Base-by-base conservation (phyloP, 1,140 invertebrate genomes). In the Cepaea nemoralis region DNA sequence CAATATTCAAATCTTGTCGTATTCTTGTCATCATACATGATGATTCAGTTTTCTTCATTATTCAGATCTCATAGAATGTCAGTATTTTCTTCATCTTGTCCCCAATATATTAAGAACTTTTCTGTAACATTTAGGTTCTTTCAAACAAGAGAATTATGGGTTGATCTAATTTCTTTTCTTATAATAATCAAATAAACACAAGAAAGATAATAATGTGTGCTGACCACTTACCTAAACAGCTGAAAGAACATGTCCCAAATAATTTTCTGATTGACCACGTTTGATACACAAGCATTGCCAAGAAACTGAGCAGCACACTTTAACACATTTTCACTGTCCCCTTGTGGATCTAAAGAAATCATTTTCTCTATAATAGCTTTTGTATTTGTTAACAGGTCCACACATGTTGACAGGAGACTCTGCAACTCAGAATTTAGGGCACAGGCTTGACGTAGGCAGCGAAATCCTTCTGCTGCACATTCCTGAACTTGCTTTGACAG, bases 181-280 rank as follows among this genome's bases (percentile, higher is more conserved):
- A n/a, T n/a, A n/a, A n/a, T n/a, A n/a, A n/a, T n/a, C n/a, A n/a
- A n/a, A n/a, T n/a, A n/a, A n/a, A n/a, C n/a, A n/a, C n/a, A n/a
- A n/a, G n/a, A n/a, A n/a, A n/a, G n/a, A n/a, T n/a, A n/a, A n/a
- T n/a, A n/a, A n/a, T n/a, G n/a, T n/a, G n/a, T n/a, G n/a, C n/a
- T n/a, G n/a, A n/a, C n/a, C n/a, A 55, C 77, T 27, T 42, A 79
- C 77, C 77, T 69, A 35, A 79, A 69, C 22, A 27, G 63, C 35
- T 67, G 8, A 55, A 79, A 39, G 77, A 79, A 79, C n/a, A 69
- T 27, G 3, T 79, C 66, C 77, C 77, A 79, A n/a, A 79, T 79
- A 31, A 45, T 31, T 69, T 69, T 79, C 42, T 79, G 77, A 35
- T 79, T 79, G 35, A 19, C 39, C 5, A 59, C 42, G 69, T 79